Conservation (phyloP, 1,140 invertebrate genomes). For the Drosophila suzukii region DNA sequence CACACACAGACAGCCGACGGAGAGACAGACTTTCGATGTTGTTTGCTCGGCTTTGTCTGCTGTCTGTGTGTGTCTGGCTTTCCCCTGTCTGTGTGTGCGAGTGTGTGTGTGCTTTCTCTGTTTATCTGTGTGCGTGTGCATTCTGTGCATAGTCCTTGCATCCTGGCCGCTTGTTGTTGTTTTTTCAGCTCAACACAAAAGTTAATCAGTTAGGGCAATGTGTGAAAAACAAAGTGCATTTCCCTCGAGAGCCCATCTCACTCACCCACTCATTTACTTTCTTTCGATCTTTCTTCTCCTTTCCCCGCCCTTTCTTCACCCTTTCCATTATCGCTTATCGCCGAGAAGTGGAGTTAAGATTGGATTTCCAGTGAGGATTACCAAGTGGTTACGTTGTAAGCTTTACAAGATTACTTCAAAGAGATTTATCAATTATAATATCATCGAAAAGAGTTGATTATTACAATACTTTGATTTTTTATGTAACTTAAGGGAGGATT, state of each 20-base stretch:
- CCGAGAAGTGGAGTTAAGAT: neutral
- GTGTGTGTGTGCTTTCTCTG: neutral
- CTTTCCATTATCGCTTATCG: conserved; percentile 12
- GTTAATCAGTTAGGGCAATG: conserved; percentile 82
- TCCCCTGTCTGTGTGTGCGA: conserved; percentile 11
- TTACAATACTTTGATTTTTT: neutral
- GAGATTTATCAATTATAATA: neutral
- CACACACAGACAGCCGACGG: conserved; percentile 40
- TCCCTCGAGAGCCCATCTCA: conserved; percentile 25
- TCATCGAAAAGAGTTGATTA: neutral
- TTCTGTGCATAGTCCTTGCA: conserved; percentile 67
- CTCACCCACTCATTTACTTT: neutral
- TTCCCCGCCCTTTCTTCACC: neutral
- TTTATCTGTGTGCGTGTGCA: conserved; percentile 19
- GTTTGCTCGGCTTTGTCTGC: conserved; percentile 46
- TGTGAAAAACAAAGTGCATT: conserved; percentile 84
- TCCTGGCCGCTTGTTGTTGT: conserved; percentile 51
- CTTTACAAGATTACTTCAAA: conserved; percentile 5
- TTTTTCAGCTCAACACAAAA: conserved; percentile 76
- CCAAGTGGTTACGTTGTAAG: conserved; percentile 19
- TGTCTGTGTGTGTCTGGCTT: conserved; percentile 18
- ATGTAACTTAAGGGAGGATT: neutral
- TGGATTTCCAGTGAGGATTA: conserved; percentile 24
- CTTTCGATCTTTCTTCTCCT: neutral
- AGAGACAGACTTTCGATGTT: conserved; percentile 37